A percentile compares a stretch with the other conserved stretches of the same genome.
Evolutionary conservation across 2,113 vertebrate genomes (phyloP).

Genomic region (Mormyrus lacerda): DNA sequence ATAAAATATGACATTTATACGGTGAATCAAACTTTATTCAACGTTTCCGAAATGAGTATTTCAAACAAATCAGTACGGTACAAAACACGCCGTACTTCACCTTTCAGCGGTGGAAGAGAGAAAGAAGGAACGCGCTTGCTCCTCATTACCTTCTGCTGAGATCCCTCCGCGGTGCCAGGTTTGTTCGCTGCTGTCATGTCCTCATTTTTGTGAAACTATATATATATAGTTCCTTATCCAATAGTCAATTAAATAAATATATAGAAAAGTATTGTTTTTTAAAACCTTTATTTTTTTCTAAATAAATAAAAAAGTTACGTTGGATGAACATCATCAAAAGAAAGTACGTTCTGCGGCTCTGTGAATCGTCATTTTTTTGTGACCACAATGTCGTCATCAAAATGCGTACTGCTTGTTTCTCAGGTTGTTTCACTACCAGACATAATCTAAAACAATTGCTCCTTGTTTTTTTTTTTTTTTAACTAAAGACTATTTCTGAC

Average conservation of each 20-base stretch:
- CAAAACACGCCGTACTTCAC: slow-evolving; percentile 44
- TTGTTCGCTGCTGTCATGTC: not conserved
- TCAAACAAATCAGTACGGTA: not conserved
- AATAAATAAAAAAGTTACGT: not conserved
- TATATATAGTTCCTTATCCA: not conserved
- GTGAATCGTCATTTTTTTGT: not conserved
- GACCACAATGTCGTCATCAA: not conserved
- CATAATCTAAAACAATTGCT: not conserved
- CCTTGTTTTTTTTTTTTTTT: not conserved
- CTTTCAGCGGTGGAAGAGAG: slow-evolving; percentile 61
- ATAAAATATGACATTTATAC: not conserved
- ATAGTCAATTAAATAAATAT: not conserved
- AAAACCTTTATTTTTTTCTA: not conserved
- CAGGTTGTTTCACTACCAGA: not conserved
- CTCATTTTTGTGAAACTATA: not conserved
- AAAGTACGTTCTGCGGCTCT: slow-evolving; percentile 5
- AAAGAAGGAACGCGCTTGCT: slow-evolving; percentile 39
- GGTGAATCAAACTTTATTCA: not conserved
- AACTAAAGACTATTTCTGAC: no score
- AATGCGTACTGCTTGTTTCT: not conserved
- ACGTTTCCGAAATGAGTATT: not conserved
- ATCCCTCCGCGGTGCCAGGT: slow-evolving; percentile 1
- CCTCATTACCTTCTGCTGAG: not conserved
- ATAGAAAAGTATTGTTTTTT: not conserved
- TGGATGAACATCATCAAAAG: not conserved